Evolutionary conservation across 92 coral and sea anemone species (phyloP).

Genomic region (Hydrozoanthus gracilis): DNA sequence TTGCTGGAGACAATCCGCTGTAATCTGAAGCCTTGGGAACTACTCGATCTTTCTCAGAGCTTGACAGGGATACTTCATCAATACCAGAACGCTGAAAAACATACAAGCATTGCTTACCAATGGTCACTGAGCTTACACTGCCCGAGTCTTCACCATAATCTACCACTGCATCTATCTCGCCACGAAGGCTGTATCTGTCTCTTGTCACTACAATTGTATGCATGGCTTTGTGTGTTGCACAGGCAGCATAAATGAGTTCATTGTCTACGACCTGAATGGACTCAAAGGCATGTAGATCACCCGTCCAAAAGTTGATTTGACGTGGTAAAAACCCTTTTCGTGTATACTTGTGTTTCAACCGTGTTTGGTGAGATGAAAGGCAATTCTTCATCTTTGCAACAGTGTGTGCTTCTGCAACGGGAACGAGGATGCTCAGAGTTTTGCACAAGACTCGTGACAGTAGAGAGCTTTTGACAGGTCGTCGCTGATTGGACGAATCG

Average conservation of each 20-base stretch:
- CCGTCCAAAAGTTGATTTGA: background rate
- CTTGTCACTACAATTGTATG: too few species aligned
- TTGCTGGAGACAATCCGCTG: conserved; percentile 53
- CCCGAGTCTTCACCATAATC: conserved; percentile 55
- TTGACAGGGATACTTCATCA: conserved; percentile 47
- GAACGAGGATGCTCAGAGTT: too few species aligned
- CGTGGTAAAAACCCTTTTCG: background rate
- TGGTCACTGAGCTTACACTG: conserved; percentile 55
- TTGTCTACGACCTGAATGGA: too few species aligned
- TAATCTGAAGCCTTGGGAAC: conserved; percentile 44
- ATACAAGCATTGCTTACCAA: conserved; percentile 46
- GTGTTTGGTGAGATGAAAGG: conserved; percentile 2
- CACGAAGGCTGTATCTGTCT: conserved; percentile 61
- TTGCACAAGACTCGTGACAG: too few species aligned
- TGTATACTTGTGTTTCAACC: background rate
- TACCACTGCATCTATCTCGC: conserved; percentile 44
- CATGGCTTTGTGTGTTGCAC: background rate
- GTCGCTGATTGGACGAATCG: too few species aligned
- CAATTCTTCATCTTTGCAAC: background rate
- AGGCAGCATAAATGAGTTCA: background rate
- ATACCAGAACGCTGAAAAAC: conserved; percentile 55
- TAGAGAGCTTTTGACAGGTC: too few species aligned
- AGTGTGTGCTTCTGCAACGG: conserved; percentile 16
- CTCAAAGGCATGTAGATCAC: conserved; percentile 2
- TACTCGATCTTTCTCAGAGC: conserved; percentile 46